phyloP scores from a whole-genome alignment of 2,797 vertebrate species.

The Margarornis squamiger region DNA sequence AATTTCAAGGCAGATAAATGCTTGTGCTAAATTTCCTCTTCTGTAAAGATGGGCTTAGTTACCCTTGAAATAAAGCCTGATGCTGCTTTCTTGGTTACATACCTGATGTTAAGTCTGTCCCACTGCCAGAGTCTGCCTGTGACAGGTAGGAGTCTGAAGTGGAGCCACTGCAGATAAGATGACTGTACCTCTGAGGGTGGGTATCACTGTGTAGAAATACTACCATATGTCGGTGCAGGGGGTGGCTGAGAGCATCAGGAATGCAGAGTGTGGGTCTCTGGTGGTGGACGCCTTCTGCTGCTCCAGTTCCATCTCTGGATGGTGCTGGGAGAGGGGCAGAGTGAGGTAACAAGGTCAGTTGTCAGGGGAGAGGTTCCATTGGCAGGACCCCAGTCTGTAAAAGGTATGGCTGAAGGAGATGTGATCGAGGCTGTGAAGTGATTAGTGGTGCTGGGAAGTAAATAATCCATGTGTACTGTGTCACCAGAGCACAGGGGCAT shows the following conservation, averaged over 20 bases:
- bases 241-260: not conserved
- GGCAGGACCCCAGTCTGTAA: not conserved
- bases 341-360: fast-evolving
- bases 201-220: not conserved
- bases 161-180: not conserved
- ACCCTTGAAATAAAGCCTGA: not conserved
- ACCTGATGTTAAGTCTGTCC: not conserved
- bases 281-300: not conserved
- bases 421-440: not conserved
- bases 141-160: not conserved
- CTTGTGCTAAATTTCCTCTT: not conserved
- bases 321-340: not conserved
- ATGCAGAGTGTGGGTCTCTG: not conserved
- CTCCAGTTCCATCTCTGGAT: not conserved
- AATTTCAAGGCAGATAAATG: not conserved
- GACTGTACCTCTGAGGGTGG: not conserved
- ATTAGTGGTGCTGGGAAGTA: not conserved
- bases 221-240: not conserved
- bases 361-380: not conserved
- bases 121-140: not conserved
- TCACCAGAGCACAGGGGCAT: not conserved
- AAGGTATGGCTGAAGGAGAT: not conserved
- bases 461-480: not conserved
- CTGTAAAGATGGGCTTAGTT: not conserved
- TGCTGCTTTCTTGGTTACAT: not conserved